phyloP scores from a whole-genome alignment of 2,113 vertebrate species.

The Isichthys henryi region DNA sequence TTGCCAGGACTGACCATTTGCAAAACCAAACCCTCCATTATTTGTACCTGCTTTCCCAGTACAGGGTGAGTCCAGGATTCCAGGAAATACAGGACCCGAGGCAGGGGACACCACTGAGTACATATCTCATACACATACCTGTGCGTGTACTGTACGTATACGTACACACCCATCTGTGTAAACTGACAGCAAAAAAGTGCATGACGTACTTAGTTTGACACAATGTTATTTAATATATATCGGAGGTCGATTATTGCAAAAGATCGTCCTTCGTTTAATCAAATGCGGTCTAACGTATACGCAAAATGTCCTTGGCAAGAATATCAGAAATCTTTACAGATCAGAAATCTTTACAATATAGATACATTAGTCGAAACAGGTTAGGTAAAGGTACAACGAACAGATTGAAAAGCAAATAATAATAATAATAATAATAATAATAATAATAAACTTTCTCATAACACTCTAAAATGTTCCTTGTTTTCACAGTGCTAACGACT shows the following conservation, averaged over 20 bases:
- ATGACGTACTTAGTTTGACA: not conserved
- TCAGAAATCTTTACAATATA: not conserved
- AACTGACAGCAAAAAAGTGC: not conserved
- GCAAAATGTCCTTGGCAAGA: not conserved
- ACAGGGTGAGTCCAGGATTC: not conserved
- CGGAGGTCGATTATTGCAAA: not conserved
- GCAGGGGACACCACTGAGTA: not conserved
- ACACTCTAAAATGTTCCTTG: not conserved
- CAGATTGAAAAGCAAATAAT: not conserved
- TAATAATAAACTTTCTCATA: not conserved
- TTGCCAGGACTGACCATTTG: not conserved
- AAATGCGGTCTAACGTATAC: not conserved
- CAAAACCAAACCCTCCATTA: not conserved
- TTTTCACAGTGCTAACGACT: not conserved
- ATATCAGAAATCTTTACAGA: not conserved
- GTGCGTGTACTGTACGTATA: not conserved
- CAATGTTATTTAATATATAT: not conserved
- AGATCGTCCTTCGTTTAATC: not conserved
- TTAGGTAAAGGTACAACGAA: not conserved
- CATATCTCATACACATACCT: not conserved
- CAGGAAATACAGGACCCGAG: not conserved
- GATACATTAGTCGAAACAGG: not conserved
- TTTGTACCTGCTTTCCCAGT: not conserved
- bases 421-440: not conserved
- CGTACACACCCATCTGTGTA: not conserved